Base-by-base conservation (phyloP, 1,140 invertebrate genomes). In the Probaryconus sp. region DNA sequence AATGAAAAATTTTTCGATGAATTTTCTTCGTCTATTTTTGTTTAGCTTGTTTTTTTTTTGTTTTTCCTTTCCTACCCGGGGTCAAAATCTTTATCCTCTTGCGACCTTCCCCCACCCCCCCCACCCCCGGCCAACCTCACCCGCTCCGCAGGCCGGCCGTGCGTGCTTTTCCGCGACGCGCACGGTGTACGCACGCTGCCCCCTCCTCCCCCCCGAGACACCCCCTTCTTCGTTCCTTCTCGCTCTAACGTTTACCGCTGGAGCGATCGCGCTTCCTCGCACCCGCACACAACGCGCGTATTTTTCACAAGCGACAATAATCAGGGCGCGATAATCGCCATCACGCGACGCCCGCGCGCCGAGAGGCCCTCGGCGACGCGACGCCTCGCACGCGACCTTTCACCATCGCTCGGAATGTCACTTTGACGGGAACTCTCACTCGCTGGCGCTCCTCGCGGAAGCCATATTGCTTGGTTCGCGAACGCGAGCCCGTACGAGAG, bases 401-500 rank as follows among this genome's bases (percentile, higher is more conserved):
- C 73, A 64, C 67, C 72, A 56, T 79, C 40, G 45, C 17, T 35
- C 33, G 20, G 67, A 70, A 55, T 78, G 64, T 80, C 75, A 81
- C 72, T 72, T 45, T 60, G 55, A 47, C 47, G 61, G 78, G 56
- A 80, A 85, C 80, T 85, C 80, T 87, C 82, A 83, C 83, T 85
- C 79, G 77, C 78, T 82, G 47, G 76, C 81, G 60, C 73, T 86
- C 79, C 72, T 85, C 79, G 82, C 83, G 84, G 85, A 86, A 87
- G 85, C 85, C 85, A 86, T 87, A 85, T 86, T 87, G 85, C 81
- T 58, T 42, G 43, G 76, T 81, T 82, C 80, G 76, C 77, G 33
- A 63, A 58, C 60, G 47, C 56, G 30, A 45, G 53, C 45, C 7
- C 11, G 42, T 51, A 13, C 43, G 24, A 69, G 72, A 73, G n/a